phyloP scores from a whole-genome alignment of 2,888 invertebrate species.

The Drosophila lutescens region DNA sequence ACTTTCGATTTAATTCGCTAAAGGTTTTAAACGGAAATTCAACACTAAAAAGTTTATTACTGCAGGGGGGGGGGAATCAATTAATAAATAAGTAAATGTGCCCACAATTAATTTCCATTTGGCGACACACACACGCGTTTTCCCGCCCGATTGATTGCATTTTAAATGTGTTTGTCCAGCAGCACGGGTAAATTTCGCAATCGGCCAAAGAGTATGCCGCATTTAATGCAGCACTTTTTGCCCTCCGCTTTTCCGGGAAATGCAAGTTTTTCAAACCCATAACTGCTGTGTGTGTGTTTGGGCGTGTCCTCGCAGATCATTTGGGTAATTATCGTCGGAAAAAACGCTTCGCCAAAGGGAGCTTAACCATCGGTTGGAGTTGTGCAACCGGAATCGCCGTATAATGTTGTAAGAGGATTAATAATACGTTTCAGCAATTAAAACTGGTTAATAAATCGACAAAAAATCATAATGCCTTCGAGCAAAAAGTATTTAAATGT shows the following conservation, averaged over 20 bases:
- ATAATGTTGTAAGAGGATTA: slow-evolving; percentile 24
- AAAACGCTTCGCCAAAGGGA: slow-evolving; percentile 1
- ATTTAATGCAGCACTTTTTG: slow-evolving; percentile 14
- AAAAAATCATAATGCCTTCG: slow-evolving; percentile 6
- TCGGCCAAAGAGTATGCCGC: slow-evolving; percentile 9
- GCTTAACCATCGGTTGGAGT: slow-evolving; percentile 9
- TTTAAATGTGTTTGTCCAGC: slow-evolving; percentile 55
- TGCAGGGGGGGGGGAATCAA: slow-evolving; percentile 28
- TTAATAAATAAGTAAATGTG: slow-evolving; percentile 50
- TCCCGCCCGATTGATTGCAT: slow-evolving; percentile 60
- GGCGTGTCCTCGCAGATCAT: slow-evolving; percentile 16
- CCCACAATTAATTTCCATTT: slow-evolving; percentile 66
- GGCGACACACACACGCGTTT: slow-evolving; percentile 30
- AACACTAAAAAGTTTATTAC: slow-evolving; percentile 49
- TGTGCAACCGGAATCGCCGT: slow-evolving; percentile 8
- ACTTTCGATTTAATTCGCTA: slow-evolving; percentile 17
- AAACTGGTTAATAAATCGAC: slow-evolving; percentile 5
- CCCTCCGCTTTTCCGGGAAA: background rate
- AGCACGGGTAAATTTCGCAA: background rate
- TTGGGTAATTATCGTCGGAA: slow-evolving; percentile 26
- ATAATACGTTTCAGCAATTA: slow-evolving; percentile 6
- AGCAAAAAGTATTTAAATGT: background rate
- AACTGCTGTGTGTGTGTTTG: slow-evolving; percentile 14
- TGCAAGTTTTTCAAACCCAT: slow-evolving; percentile 10
- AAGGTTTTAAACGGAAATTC: slow-evolving; percentile 4